Conservation (phyloP, 2,113 vertebrate species). For the Eulacestoma nigropectus region DNA sequence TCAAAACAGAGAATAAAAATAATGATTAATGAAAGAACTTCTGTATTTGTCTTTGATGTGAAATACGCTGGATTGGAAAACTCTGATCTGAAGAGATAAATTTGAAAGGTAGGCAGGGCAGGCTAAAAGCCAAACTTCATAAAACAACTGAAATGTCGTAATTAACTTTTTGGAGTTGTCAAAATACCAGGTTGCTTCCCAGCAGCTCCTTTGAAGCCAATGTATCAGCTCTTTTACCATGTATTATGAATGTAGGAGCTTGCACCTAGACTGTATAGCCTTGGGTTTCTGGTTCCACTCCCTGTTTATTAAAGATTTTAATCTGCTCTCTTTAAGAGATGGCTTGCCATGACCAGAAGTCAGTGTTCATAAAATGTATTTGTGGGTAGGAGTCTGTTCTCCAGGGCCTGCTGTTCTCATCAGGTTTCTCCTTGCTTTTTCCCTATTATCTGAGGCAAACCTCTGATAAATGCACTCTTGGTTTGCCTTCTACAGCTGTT, state of each 20-base stretch:
- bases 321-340: not conserved
- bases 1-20: slow-evolving; percentile 17
- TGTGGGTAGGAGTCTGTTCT: not conserved
- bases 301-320: not conserved
- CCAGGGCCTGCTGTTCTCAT: not conserved
- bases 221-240: not conserved
- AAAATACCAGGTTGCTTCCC: not conserved
- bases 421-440: not conserved
- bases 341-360: not conserved
- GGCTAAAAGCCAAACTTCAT: slow-evolving; percentile 13
- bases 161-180: slow-evolving; percentile 37
- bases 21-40: not conserved
- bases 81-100: not conserved
- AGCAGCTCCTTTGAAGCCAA: slow-evolving; percentile 17
- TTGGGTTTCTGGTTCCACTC: not conserved
- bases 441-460: not conserved
- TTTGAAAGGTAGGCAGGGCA: slow-evolving; percentile 5
- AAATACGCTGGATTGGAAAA: not conserved
- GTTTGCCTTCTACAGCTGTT: not conserved
- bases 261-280: not conserved
- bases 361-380: not conserved
- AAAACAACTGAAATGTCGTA: not conserved
- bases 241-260: not conserved
- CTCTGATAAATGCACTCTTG: not conserved
- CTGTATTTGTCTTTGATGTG: not conserved